phyloP scores from a whole-genome alignment of 2,797 vertebrate genomes.

The Oryzias dopingdopingensis region DNA sequence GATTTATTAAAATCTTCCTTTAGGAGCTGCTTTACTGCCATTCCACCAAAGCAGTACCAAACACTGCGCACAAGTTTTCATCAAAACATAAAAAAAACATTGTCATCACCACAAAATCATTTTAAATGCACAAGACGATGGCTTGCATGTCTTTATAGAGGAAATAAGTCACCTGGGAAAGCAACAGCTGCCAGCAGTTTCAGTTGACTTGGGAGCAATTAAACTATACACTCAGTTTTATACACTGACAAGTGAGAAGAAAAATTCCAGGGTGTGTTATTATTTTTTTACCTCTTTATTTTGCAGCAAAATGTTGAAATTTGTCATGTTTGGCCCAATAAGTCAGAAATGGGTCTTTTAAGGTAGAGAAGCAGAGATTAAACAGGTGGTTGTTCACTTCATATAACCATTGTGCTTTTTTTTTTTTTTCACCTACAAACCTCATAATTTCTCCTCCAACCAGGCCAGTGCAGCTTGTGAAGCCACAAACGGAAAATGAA shows the following conservation, averaged over 20 bases:
- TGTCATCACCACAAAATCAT: not conserved
- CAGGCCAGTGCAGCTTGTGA: constrained; percentile 12
- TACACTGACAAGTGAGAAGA: constrained; percentile 27
- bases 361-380: constrained; percentile 35
- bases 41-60: too few relatives aligned
- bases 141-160: constrained; percentile 57
- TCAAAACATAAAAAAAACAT: too few relatives aligned
- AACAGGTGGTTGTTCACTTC: constrained; percentile 22
- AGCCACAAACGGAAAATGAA: constrained; percentile 55
- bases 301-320: constrained; percentile 12
- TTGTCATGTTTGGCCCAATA: constrained; percentile 6
- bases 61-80: too few relatives aligned
- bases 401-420: constrained; percentile 41
- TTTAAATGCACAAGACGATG: constrained; percentile 28
- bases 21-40: constrained; percentile 44
- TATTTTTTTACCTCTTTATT: constrained; percentile 1
- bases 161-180: constrained; percentile 67
- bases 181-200: constrained; percentile 63
- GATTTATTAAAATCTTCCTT: constrained; percentile 75
- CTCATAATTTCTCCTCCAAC: constrained; percentile 15
- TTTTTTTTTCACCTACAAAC: constrained; percentile 30
- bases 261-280: constrained; percentile 11
- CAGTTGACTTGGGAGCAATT: constrained; percentile 60
- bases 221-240: constrained; percentile 44
- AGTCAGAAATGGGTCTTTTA: constrained; percentile 24